These are phyloP conservation scores for Seriola quinqueradiata DNA, from an alignment of 2,113 vertebrate genomes.

Conservation along the genomic window DNA sequence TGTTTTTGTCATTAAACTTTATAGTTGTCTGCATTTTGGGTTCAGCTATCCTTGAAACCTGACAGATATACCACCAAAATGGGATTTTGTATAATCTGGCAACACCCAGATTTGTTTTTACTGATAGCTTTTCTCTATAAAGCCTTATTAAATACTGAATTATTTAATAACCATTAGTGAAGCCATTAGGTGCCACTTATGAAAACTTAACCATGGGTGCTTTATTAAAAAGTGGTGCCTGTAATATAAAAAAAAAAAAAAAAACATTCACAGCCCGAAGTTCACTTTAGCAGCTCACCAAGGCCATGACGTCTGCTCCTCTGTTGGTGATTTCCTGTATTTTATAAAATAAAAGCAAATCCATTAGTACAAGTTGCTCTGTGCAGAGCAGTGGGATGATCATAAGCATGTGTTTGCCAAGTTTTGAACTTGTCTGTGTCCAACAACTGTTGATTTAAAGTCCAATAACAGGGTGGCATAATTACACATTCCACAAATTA, in stretches of 20 bases:
- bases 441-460: not conserved
- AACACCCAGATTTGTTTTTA: not conserved
- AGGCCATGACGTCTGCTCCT: not conserved
- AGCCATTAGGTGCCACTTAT: not conserved
- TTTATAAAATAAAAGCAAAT: conserved; percentile 18
- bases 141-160: not conserved
- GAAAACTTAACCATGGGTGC: not conserved
- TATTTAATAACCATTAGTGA: not conserved
- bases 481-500: not conserved
- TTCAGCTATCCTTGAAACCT: no score
- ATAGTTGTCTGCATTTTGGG: no score
- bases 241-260: not conserved
- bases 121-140: not conserved
- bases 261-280: not conserved
- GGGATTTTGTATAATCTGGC: not conserved
- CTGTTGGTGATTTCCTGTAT: not conserved
- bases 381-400: not conserved
- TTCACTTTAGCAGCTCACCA: not conserved
- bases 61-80: not conserved
- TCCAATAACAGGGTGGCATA: not conserved
- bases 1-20: no score
- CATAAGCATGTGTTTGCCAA: not conserved
- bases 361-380: not conserved
- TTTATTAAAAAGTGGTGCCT: not conserved
- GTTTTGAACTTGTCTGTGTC: not conserved